phyloP scores from a whole-genome alignment of 2,113 vertebrate genomes.

The Lophura nycthemera region DNA sequence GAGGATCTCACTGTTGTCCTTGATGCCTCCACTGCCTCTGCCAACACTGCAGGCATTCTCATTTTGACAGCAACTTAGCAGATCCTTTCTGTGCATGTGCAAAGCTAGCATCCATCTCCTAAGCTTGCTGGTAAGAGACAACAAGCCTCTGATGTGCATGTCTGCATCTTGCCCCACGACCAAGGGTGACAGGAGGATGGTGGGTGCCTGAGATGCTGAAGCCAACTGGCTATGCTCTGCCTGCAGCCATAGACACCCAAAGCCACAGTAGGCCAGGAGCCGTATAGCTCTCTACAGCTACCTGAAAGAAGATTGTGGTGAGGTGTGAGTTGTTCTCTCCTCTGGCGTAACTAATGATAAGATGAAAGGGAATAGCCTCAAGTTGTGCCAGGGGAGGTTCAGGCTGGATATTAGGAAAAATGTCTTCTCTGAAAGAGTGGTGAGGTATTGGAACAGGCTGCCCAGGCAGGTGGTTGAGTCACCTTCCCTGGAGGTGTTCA shows the following conservation, averaged over 20 bases:
- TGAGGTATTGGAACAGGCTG: no score
- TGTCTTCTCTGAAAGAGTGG: no score
- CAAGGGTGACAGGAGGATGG: neutral
- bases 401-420: no score
- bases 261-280: neutral
- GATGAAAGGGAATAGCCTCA: no score
- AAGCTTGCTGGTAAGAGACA: neutral
- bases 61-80: neutral
- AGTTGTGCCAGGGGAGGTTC: no score
- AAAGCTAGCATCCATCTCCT: neutral
- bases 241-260: neutral
- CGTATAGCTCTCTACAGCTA: no score
- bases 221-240: neutral
- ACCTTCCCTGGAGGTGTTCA: no score
- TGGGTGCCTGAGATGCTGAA: neutral
- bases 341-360: no score
- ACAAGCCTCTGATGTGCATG: accelerated
- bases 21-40: neutral
- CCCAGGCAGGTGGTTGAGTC: no score
- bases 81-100: neutral
- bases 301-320: no score
- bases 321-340: no score
- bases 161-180: neutral
- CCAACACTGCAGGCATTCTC: neutral
- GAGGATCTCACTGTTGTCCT: neutral